These are phyloP conservation scores for Folsomia manolachei DNA, from an alignment of 2,888 invertebrate species.

Conservation along the genomic window DNA sequence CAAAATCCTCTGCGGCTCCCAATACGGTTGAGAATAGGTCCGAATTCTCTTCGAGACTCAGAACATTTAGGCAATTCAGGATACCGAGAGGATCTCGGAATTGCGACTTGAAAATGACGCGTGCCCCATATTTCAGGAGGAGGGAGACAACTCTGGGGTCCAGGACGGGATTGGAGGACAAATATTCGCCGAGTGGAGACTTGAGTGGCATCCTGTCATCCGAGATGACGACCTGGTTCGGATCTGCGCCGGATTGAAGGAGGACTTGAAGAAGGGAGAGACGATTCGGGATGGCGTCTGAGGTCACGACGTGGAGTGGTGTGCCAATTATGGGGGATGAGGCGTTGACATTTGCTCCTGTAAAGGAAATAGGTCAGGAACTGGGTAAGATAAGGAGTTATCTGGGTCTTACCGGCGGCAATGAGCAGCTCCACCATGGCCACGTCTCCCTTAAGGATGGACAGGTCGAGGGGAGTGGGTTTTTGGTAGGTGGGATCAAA, in stretches of 20 bases:
- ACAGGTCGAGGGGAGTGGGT: constrained; percentile 78
- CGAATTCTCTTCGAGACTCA: constrained; percentile 62
- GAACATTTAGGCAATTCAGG: constrained; percentile 69
- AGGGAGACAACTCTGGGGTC: constrained; percentile 65
- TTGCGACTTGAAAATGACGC: constrained; percentile 70
- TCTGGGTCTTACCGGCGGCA: constrained; percentile 62
- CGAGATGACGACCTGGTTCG: constrained; percentile 70
- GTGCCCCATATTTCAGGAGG: constrained; percentile 73
- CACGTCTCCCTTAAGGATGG: constrained; percentile 77
- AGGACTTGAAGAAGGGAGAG: constrained; percentile 61
- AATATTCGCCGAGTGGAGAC: constrained; percentile 77
- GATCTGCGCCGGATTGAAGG: constrained; percentile 69
- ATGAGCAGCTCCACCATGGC: constrained; percentile 69
- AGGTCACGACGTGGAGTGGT: constrained; percentile 77
- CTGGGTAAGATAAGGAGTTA: not conserved
- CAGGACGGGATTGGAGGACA: constrained; percentile 68
- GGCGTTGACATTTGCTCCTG: constrained; percentile 75
- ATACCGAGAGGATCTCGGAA: constrained; percentile 80
- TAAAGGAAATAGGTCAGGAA: constrained; percentile 27
- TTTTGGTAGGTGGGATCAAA: constrained; percentile 63
- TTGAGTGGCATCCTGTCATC: constrained; percentile 68
- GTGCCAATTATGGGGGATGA: constrained; percentile 78
- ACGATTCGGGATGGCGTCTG: constrained; percentile 69
- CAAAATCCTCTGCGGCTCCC: constrained; percentile 65
- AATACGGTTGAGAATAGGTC: not conserved